Conservation (phyloP, 2,113 vertebrate species). For the Myiozetetes cayanensis region DNA sequence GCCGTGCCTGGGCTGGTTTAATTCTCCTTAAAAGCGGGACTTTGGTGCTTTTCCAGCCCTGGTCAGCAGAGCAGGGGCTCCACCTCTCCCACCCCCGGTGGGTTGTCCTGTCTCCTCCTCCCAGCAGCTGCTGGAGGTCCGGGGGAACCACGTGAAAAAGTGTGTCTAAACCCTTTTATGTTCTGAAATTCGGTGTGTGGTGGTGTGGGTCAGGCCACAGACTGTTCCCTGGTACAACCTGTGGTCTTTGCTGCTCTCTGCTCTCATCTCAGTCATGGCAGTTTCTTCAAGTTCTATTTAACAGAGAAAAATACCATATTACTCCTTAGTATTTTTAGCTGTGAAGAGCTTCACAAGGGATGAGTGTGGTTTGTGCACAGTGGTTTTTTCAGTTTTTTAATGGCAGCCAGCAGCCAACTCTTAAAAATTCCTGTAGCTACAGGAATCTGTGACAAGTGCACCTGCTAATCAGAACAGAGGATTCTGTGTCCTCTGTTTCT, state of each 20-base stretch:
- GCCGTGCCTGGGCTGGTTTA: fast-evolving
- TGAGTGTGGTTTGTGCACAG: background rate
- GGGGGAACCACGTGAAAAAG: fast-evolving
- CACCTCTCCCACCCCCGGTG: fast-evolving
- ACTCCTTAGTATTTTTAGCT: background rate
- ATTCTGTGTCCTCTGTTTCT: background rate
- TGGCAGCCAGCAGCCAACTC: background rate
- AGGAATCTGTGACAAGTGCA: background rate
- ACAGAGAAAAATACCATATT: background rate
- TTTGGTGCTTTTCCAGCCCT: background rate
- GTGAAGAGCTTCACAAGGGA: background rate
- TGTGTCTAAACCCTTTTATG: fast-evolving
- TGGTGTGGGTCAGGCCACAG: background rate
- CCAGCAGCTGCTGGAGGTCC: background rate
- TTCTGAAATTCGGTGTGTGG: background rate
- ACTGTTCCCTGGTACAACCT: fast-evolving
- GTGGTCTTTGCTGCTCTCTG: background rate
- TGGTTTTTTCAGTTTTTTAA: background rate
- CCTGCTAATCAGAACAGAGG: background rate
- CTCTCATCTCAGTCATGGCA: background rate
- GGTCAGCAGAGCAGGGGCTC: background rate
- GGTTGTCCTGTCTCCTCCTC: background rate
- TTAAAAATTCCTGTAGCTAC: background rate
- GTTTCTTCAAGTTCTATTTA: background rate
- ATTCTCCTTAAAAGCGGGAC: fast-evolving